These are phyloP conservation scores for Pluvianellus socialis DNA, from an alignment of 2,113 vertebrate species.

Conservation along the genomic window DNA sequence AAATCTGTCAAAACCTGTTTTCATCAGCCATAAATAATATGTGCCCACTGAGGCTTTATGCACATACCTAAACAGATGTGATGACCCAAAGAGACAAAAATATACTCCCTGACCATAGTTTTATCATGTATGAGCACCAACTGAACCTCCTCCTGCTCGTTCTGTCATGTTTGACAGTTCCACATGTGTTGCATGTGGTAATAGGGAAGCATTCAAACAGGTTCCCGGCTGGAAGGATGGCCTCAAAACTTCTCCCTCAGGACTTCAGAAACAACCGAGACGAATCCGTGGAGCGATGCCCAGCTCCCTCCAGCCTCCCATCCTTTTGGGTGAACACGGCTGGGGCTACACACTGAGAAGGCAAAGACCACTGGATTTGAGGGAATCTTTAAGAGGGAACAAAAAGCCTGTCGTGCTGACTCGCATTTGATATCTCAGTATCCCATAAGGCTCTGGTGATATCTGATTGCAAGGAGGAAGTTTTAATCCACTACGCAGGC, in stretches of 20 bases:
- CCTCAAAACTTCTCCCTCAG: neutral
- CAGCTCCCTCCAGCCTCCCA: neutral
- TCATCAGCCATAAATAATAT: neutral
- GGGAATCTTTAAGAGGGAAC: neutral
- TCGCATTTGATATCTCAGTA: neutral
- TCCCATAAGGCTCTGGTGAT: neutral
- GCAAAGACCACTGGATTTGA: neutral
- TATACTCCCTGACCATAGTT: neutral
- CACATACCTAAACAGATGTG: neutral
- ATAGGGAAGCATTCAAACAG: neutral
- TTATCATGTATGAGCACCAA: neutral
- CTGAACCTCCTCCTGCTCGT: neutral
- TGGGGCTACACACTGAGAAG: neutral
- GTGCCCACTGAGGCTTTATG: neutral
- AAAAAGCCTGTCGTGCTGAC: neutral
- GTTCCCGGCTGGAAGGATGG: neutral
- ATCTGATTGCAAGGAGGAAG: neutral
- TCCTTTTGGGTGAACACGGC: accelerated
- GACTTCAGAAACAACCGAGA: neutral
- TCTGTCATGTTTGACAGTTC: neutral
- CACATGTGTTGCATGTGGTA: neutral
- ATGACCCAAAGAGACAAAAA: neutral
- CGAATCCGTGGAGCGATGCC: neutral
- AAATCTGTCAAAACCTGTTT: neutral
- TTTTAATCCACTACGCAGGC: neutral